Evolutionary conservation across 2,797 vertebrate species (phyloP), one percentile per base, ranked within the genome.

Genomic region (Darevskia nairensis): DNA sequence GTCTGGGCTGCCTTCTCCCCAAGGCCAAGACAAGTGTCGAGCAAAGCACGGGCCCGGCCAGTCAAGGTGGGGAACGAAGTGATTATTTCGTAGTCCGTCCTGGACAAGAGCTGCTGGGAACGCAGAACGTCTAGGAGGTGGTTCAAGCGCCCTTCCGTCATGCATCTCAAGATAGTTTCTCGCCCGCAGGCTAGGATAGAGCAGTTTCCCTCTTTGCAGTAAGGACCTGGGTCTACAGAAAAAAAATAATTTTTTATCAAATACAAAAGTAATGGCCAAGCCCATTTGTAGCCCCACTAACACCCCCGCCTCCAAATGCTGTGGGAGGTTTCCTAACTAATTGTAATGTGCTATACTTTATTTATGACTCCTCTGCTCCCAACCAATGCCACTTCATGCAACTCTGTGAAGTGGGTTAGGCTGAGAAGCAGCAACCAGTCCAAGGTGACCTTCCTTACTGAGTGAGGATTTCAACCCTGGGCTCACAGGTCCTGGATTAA

Each of bases 61-160:
- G 89, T 96, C 92, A 97, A 87, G 0, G 97, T 97, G 32, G 95
- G 92, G 4, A 83, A n/a, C 0, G 96, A 93, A 8, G 68, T 89
- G 77, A 97, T 96, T 11, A 81, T 88, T 83, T 97, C 97, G 0
- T 97, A 97, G 17, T 95, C 95, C 90, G 46, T 64, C 1, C 92
- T 94, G 8, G 95, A 95, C 85, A 97, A 71, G 0, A 2, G 88
- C 11, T 91, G 93, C 59, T 92, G 92, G 0, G 97, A 95, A 59
- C 96, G 95, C 6, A 97, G 93, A 29, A 96, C 91, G 0, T 97
- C 97, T 0, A 97, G 92, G 35, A 96, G 55, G 35, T 93, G 94
- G 92, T 97, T 97, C 77, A 97, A 93, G 1, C 93, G 93, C 2
- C 97, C 97, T 83, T 97, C 96, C 3, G 97, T 97, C 96, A 97